Evolutionary conservation across 2,888 invertebrate species (phyloP), one percentile per base, ranked within the genome.

Genomic region (Cephus spinipes): DNA sequence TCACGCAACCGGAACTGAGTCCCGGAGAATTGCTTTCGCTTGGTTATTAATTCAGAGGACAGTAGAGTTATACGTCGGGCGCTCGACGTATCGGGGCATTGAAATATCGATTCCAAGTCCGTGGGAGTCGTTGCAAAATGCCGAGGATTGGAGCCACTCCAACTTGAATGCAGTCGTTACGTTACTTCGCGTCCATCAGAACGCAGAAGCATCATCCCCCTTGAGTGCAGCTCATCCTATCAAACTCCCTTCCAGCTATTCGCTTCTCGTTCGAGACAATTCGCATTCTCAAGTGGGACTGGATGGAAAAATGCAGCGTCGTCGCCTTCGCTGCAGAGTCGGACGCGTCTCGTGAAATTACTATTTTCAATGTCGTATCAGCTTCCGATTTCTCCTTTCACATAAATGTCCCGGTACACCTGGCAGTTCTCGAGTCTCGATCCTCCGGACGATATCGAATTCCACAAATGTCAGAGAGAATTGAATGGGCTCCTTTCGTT

Each of bases 81-180:
- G 15, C 40, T 15, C 40, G 40, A 15, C 40, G 0, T 40, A 40
- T 15, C 40, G 40, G 6, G 4, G 6, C 40, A 81, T 87, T 85
- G 84, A 83, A 85, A 86, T 87, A 86, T 87, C 87, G 84, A 87
- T 88, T 88, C 82, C 81, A 81, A 80, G 82, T 81, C 81, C 80
- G 78, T 81, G 74, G 80, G 83, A 87, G 83, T 83, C 80, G 75
- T 83, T 75, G 82, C 81, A 78, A 84, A 85, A 84, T 81, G 80
- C 78, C 78, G 82, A 82, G 82, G 82, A 82, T 87, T 83, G 84
- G 84, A 76, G 85, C 83, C 84, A 86, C 83, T 86, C 79, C 73
- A 74, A 71, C 71, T 79, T 86, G 88, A 88, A 88, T 88, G 84
- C 85, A 84, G 84, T 88, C 89, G 88, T 88, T 88, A 88, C 83